Evolutionary conservation across 30 jellyfish, hydroid and myxozoan species (phyloP).

Genomic region (Aurelia sp.): DNA sequence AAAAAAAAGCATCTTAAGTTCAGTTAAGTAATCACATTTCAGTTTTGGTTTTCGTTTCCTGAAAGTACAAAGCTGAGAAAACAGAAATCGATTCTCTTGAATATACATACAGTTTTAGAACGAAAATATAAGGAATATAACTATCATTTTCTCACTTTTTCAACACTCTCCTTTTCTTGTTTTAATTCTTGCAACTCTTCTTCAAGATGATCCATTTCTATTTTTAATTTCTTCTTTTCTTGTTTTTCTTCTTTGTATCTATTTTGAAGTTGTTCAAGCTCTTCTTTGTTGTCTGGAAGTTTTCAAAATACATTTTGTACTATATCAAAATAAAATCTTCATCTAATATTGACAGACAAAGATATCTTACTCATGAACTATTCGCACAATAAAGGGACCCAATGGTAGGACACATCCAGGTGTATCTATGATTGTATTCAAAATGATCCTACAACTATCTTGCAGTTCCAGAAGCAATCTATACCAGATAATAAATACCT

Average conservation of each 20-base stretch:
- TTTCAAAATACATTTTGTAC: too few relatives aligned
- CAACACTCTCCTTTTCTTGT: slow-evolving; percentile 68
- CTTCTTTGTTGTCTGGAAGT: slow-evolving; percentile 69
- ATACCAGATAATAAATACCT: too few relatives aligned
- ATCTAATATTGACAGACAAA: neutral
- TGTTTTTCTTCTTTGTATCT: slow-evolving; percentile 68
- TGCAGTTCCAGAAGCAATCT: too few relatives aligned
- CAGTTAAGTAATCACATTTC: too few relatives aligned
- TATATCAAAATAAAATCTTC: neutral
- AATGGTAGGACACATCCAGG: too few relatives aligned
- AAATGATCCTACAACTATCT: too few relatives aligned
- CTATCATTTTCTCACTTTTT: slow-evolving; percentile 3
- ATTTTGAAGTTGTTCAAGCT: slow-evolving; percentile 51
- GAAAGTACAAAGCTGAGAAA: too few relatives aligned
- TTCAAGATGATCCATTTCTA: slow-evolving; percentile 67
- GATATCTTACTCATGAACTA: too few relatives aligned
- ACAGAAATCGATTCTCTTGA: too few relatives aligned
- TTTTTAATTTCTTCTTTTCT: slow-evolving; percentile 65
- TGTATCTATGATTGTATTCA: too few relatives aligned
- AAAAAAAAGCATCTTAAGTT: neutral
- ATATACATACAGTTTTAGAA: neutral
- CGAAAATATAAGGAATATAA: neutral
- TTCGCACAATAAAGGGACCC: too few relatives aligned
- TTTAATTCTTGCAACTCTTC: slow-evolving; percentile 75
- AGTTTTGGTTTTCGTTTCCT: too few relatives aligned